phyloP scores from a whole-genome alignment of 2,888 invertebrate genomes.

The Itoplectis maculator region DNA sequence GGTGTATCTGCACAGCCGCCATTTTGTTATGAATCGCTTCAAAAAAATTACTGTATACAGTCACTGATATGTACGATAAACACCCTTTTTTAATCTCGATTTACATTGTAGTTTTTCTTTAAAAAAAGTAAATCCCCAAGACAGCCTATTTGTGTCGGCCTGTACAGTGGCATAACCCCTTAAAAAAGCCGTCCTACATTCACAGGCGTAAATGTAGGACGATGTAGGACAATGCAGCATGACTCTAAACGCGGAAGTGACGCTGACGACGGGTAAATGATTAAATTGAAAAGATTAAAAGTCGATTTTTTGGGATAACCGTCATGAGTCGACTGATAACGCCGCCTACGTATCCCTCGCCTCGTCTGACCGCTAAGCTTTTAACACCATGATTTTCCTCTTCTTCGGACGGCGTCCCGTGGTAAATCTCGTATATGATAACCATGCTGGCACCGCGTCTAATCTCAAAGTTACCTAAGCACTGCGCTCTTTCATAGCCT shows the following conservation, averaged over 20 bases:
- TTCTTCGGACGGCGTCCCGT: background rate
- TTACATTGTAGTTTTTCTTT: too few species aligned
- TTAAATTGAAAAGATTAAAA: background rate
- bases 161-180: too few species aligned
- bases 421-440: constrained; percentile 6
- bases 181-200: too few species aligned
- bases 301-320: background rate
- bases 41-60: too few species aligned
- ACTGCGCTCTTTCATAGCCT: constrained; percentile 25
- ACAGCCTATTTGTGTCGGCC: too few species aligned
- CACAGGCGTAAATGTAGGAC: too few species aligned
- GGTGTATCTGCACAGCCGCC: too few species aligned
- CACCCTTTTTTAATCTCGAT: too few species aligned
- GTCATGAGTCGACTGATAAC: background rate
- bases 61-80: too few species aligned
- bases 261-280: background rate
- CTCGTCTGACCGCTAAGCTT: constrained; percentile 4
- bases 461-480: constrained; percentile 31
- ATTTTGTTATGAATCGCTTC: too few species aligned
- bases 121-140: too few species aligned
- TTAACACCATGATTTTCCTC: constrained; percentile 12
- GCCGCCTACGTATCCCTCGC: background rate
- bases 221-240: background rate
- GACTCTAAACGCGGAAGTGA: background rate
- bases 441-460: constrained; percentile 10